Conservation (phyloP, 2,888 invertebrate genomes). For the Apamea anceps region DNA sequence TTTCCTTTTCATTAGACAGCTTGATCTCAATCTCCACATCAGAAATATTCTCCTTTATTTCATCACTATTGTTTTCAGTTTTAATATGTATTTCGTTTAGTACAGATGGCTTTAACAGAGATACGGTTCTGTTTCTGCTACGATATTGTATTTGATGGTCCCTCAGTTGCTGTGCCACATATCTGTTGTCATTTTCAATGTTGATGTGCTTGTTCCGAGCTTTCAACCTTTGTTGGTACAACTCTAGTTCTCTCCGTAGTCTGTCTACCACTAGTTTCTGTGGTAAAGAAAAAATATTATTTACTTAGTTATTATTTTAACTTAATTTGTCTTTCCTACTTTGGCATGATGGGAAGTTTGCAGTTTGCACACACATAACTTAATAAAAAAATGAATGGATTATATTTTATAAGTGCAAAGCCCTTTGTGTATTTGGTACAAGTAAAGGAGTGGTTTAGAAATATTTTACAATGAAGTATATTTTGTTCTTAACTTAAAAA, state of each 20-base stretch:
- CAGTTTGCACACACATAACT: background rate
- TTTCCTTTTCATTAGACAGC: conserved; percentile 82
- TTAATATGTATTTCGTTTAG: conserved; percentile 87
- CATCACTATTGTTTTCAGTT: conserved; percentile 80
- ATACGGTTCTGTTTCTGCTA: conserved; percentile 80
- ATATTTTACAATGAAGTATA: background rate
- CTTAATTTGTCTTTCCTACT: background rate
- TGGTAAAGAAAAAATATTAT: conserved; percentile 58
- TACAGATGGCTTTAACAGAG: conserved; percentile 86
- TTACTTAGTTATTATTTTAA: background rate
- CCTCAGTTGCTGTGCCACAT: conserved; percentile 85
- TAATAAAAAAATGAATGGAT: background rate
- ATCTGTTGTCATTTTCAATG: conserved; percentile 85
- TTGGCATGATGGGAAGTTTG: background rate
- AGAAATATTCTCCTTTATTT: conserved; percentile 77
- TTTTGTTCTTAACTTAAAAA: background rate
- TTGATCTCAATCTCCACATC: conserved; percentile 84
- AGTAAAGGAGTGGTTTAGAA: background rate
- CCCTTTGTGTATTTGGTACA: background rate
- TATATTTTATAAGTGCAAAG: background rate
- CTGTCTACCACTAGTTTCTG: conserved; percentile 91
- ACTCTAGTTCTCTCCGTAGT: conserved; percentile 89
- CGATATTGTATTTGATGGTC: conserved; percentile 85
- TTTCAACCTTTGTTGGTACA: conserved; percentile 87
- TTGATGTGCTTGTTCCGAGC: conserved; percentile 85